Conservation (phyloP, 2,888 invertebrate species). For the Caenorhabditis panamensis region DNA sequence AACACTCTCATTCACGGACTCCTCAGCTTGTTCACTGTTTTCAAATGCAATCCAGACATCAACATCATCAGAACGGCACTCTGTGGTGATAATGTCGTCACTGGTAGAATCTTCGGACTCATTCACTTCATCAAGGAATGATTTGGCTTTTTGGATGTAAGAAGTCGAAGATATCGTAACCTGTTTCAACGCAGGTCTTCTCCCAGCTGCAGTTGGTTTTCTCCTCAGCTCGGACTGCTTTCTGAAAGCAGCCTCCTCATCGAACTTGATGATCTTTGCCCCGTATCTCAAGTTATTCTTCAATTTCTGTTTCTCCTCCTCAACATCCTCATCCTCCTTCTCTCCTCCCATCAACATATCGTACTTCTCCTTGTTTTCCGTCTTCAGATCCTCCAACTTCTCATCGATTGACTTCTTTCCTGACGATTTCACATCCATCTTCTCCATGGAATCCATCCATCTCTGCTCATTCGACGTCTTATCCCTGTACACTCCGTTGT, state of each 20-base stretch:
- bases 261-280: conserved; percentile 61
- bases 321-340: conserved; percentile 9
- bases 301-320: conserved; percentile 38
- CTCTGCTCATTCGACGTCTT: conserved; percentile 29
- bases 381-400: conserved; percentile 51
- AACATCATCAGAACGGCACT: conserved; percentile 63
- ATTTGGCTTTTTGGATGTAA: conserved; percentile 67
- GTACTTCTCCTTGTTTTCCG: conserved; percentile 46
- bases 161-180: conserved; percentile 62
- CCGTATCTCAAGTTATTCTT: conserved; percentile 53
- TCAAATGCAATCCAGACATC: conserved; percentile 71
- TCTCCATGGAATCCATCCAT: conserved; percentile 59
- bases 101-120: conserved; percentile 37
- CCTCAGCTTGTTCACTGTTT: conserved; percentile 66
- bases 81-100: conserved; percentile 48
- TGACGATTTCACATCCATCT: conserved; percentile 44
- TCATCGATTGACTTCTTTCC: conserved; percentile 51
- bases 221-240: conserved; percentile 60
- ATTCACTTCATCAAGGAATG: conserved; percentile 66
- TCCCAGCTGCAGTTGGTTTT: conserved; percentile 42
- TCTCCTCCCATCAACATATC: conserved; percentile 50
- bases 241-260: conserved; percentile 57
- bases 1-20: conserved; percentile 32
- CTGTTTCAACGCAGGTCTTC: conserved; percentile 37
- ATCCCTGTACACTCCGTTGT: conserved; percentile 59